Evolutionary conservation across 1,140 invertebrate species (phyloP), one percentile per base, ranked within the genome.

Genomic region (Saccostrea echinata): DNA sequence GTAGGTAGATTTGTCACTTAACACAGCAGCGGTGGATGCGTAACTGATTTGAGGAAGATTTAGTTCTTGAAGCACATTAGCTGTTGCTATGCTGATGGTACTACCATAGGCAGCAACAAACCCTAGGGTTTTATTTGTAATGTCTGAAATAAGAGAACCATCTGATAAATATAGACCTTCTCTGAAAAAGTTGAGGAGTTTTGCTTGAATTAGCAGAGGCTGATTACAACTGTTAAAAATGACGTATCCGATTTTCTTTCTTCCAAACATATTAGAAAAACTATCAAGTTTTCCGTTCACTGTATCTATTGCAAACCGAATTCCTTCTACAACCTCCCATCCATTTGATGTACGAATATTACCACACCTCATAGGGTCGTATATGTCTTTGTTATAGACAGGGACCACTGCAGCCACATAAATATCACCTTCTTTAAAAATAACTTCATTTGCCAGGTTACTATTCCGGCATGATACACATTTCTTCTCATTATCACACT

Each of bases 211-310:
- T 1, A 80, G 52, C n/a, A 85, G 43, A 11, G 83, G 87, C n/a
- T 88, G 87, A 43, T 88, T 61, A 85, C 87, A 88, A 21, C 83
- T 88, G 33, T 88, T 88, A 3, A 88, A 11, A n/a, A 88, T 81
- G 18, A 88, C 13, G 27, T 84, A 61, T 18, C 87, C 87, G 12
- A 88, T 33, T 11, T 51, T 21, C 55, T 85, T 88, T 0, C n/a
- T 30, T n/a, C 51, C 51, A 43, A 85, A 88, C 3, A 84, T 1
- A 18, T 87, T 30, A 11, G 16, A 27, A 35, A 52, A 87, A 1
- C 43, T 52, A 18, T n/a, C 24, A 18, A 12, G 68, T n/a, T 88
- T 85, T 35, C 64, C 33, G 64, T 88, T 88, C 16, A 85, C 51
- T 11, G 57, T 51, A 11, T 33, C 27, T 3, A 88, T 68, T 4